phyloP scores from a whole-genome alignment of 2,113 vertebrate genomes.

The Diadophis punctatus region DNA sequence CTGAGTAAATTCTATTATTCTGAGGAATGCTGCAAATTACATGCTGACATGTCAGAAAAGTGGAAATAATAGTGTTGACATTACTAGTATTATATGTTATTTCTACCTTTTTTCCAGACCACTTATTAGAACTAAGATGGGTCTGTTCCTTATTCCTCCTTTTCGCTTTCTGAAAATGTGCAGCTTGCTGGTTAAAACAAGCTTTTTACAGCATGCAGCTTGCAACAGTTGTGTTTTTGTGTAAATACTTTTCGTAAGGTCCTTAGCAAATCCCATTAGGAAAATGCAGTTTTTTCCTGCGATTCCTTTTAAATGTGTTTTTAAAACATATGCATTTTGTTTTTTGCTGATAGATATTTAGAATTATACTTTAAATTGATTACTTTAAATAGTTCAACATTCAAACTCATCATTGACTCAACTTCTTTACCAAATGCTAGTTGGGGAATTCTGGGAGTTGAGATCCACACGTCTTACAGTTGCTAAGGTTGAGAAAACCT shows the following conservation, averaged over 20 bases:
- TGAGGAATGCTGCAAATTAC: constrained; percentile 68
- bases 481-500: neutral
- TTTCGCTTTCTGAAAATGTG: neutral
- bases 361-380: neutral
- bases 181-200: neutral
- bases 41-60: constrained; percentile 61
- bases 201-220: neutral
- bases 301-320: neutral
- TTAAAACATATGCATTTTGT: neutral
- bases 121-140: constrained; percentile 18
- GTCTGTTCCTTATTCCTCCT: constrained; percentile 4
- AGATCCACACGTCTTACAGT: neutral
- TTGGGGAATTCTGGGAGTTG: neutral
- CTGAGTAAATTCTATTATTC: constrained; percentile 73
- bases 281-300: neutral
- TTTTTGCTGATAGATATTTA: neutral
- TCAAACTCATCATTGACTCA: neutral
- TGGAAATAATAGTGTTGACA: constrained; percentile 66
- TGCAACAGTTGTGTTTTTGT: neutral
- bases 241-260: neutral
- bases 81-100: constrained; percentile 43
- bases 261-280: neutral
- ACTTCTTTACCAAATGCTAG: neutral
- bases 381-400: neutral
- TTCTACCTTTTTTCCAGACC: constrained; percentile 54